Conservation (phyloP, 2,888 invertebrate species). For the Hemicrepidius hirtus region DNA sequence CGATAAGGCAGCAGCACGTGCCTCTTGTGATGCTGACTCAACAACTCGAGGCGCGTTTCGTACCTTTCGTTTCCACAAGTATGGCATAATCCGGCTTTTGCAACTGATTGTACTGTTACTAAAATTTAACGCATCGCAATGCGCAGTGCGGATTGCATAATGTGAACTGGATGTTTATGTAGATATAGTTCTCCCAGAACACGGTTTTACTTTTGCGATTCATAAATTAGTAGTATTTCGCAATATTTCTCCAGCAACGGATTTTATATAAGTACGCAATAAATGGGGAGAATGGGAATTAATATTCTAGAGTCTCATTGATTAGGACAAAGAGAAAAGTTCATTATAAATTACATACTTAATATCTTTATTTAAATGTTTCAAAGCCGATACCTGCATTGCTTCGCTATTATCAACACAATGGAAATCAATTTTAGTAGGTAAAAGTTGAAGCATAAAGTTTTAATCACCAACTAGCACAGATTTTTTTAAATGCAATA, state of each 20-base stretch:
- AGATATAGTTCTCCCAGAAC: neutral
- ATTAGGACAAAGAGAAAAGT: no score
- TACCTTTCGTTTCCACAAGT: conserved; percentile 40
- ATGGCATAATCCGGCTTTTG: conserved; percentile 31
- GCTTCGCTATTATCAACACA: no score
- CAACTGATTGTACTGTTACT: conserved; percentile 24
- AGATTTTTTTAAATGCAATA: no score
- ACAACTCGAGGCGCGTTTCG: conserved; percentile 43
- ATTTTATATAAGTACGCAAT: no score
- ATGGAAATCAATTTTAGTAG: no score
- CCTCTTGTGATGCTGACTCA: conserved; percentile 53
- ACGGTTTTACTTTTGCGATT: neutral
- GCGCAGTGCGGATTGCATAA: conserved; percentile 22
- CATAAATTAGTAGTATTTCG: neutral
- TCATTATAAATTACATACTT: no score
- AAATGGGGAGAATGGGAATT: no score
- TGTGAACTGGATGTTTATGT: conserved; percentile 13
- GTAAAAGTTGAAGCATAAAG: no score
- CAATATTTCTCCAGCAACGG: neutral
- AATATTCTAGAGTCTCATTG: no score
- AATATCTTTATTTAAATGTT: no score
- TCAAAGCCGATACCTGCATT: no score
- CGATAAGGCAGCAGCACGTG: conserved; percentile 58
- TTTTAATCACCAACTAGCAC: no score
- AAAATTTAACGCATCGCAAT: conserved; percentile 17